Evolutionary conservation across 2,888 invertebrate species (phyloP).

Genomic region (Carterocephalus palaemon): DNA sequence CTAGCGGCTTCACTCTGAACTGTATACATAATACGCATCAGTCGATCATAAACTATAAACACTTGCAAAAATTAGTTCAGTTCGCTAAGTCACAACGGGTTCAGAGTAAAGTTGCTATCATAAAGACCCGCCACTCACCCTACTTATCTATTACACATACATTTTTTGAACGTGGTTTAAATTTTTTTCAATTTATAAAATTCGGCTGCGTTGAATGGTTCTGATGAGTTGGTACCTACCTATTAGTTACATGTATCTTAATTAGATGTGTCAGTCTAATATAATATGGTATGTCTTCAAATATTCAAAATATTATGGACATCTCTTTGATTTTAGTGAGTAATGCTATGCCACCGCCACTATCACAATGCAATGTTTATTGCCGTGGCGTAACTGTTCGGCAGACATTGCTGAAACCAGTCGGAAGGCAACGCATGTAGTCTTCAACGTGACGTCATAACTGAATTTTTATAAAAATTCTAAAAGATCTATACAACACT

Average conservation of each 20-base stretch:
- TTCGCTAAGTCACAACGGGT: constrained; percentile 49
- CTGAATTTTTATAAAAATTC: constrained; percentile 7
- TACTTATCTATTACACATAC: constrained; percentile 28
- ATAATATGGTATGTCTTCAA: constrained; percentile 11
- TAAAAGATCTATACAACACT: constrained; percentile 13
- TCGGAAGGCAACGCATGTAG: constrained; percentile 10
- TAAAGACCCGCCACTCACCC: constrained; percentile 50
- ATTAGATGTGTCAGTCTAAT: constrained; percentile 20
- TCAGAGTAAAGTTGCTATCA: constrained; percentile 50
- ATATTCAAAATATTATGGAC: constrained; percentile 22
- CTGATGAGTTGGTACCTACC: constrained; percentile 7
- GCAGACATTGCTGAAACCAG: background rate
- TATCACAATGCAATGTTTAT: constrained; percentile 7
- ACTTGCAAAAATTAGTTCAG: constrained; percentile 59
- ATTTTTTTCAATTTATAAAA: constrained; percentile 17
- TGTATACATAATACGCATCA: constrained; percentile 41
- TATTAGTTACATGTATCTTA: constrained; percentile 11
- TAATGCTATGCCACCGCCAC: constrained; percentile 3
- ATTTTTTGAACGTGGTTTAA: constrained; percentile 9
- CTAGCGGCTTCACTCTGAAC: constrained; percentile 55
- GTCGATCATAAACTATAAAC: constrained; percentile 57
- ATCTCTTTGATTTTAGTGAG: constrained; percentile 14
- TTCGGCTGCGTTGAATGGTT: constrained; percentile 20
- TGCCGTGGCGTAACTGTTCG: background rate
- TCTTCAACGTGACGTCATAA: background rate